Evolutionary conservation across 2,797 vertebrate species (phyloP).

Genomic region (Paguma larvata): DNA sequence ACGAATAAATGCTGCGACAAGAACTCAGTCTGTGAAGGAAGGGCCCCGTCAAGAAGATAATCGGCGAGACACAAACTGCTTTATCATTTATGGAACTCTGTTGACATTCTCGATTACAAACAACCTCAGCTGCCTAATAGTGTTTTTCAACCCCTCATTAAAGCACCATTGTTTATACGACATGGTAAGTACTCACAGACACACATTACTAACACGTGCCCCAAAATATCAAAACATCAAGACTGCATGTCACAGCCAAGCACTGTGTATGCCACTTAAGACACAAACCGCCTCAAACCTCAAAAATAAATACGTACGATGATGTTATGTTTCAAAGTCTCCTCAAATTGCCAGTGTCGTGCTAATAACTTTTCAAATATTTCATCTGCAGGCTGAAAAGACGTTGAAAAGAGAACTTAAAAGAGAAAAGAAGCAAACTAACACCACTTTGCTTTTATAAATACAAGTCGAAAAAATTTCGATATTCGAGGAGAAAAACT

Average conservation of each 20-base stretch:
- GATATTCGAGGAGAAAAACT: conserved; percentile 5
- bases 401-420: not conserved
- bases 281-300: conserved; percentile 22
- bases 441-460: not conserved
- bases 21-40: not conserved
- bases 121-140: not conserved
- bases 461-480: not conserved
- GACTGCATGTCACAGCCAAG: not conserved
- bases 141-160: conserved; percentile 37
- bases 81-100: not conserved
- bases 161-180: not conserved
- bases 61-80: not conserved
- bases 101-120: not conserved
- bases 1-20: not conserved
- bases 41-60: not conserved
- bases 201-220: not conserved
- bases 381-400: not conserved
- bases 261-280: not conserved
- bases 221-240: not conserved
- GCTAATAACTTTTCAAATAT: not conserved
- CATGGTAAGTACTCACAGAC: not conserved
- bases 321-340: not conserved
- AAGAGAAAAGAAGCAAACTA: not conserved
- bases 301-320: not conserved
- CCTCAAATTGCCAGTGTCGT: not conserved